These are phyloP conservation scores for Planiliza haematocheilus DNA, from an alignment of 2,113 vertebrate genomes.

Conservation along the genomic window DNA sequence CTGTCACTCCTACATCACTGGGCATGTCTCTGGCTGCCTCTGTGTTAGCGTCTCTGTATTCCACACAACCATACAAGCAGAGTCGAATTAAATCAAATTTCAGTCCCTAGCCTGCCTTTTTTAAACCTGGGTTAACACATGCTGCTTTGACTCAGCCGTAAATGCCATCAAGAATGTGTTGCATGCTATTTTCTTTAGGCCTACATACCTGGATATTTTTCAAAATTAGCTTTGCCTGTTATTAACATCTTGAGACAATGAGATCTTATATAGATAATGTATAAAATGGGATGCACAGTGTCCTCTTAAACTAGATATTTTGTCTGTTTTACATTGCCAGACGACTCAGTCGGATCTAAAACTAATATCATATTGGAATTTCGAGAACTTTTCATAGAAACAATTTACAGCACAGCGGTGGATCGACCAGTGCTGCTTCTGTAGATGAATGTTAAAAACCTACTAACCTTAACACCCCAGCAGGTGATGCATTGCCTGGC, in stretches of 20 bases:
- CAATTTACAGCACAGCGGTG: constrained; percentile 21
- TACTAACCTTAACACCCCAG: constrained; percentile 40
- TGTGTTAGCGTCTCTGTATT: constrained; percentile 9
- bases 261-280: background rate
- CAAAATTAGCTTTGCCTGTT: background rate
- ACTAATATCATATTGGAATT: background rate
- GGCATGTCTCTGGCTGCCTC: constrained; percentile 33
- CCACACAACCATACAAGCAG: constrained; percentile 8
- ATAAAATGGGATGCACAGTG: background rate
- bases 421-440: constrained; percentile 32
- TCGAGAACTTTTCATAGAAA: constrained; percentile 7
- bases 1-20: constrained; percentile 55
- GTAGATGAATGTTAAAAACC: constrained; percentile 62
- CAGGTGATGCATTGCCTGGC: constrained; percentile 48
- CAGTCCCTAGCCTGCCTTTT: background rate
- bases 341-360: constrained; percentile 9
- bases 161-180: constrained; percentile 7
- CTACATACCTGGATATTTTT: too few species aligned
- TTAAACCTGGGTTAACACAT: background rate
- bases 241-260: background rate
- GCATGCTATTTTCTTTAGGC: background rate
- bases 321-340: background rate
- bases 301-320: constrained; percentile 15
- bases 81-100: constrained; percentile 20
- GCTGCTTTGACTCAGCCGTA: background rate